phyloP scores from a whole-genome alignment of 2,113 vertebrate genomes.

The Paralichthys olivaceus region DNA sequence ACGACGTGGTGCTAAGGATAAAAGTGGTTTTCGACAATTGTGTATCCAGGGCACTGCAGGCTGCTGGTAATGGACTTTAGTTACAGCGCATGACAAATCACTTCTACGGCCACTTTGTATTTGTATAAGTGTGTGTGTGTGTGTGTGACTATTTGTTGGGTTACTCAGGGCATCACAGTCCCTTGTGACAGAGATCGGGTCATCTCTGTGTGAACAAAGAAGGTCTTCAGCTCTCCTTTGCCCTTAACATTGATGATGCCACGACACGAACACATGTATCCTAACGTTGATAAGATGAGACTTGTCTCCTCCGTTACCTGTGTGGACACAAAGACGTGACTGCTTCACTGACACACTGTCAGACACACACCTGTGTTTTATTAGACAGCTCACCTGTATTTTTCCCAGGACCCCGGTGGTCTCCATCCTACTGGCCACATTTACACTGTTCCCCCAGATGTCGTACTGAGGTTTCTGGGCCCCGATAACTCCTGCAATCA shows the following conservation, averaged over 20 bases:
- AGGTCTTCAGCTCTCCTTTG: conserved; percentile 96
- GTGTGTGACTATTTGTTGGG: background rate
- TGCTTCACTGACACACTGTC: background rate
- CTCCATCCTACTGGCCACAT: conserved; percentile 98
- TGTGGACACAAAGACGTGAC: background rate
- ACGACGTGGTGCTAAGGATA: conserved; percentile 33
- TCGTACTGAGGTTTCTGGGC: conserved; percentile 98
- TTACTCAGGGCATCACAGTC: conserved; percentile 80
- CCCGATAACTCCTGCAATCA: conserved; percentile 97
- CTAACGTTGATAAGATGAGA: conserved; percentile 87
- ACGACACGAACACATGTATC: conserved; percentile 94
- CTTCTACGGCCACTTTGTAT: conserved; percentile 34
- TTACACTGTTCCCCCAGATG: conserved; percentile 99
- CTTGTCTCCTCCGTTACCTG: conserved; percentile 94
- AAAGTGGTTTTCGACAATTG: conserved; percentile 36
- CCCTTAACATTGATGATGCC: conserved; percentile 99
- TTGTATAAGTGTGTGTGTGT: background rate
- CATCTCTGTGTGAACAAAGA: conserved; percentile 97
- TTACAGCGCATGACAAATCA: conserved; percentile 49
- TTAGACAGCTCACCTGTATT: conserved; percentile 88
- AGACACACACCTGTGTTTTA: background rate
- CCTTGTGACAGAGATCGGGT: conserved; percentile 94
- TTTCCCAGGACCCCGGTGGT: conserved; percentile 96
- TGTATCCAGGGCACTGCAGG: conserved; percentile 35
- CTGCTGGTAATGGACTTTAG: conserved; percentile 58